Evolutionary conservation across 2,888 invertebrate species (phyloP), one percentile per base, ranked within the genome.

Genomic region (Nematopogon swammerdamellus): DNA sequence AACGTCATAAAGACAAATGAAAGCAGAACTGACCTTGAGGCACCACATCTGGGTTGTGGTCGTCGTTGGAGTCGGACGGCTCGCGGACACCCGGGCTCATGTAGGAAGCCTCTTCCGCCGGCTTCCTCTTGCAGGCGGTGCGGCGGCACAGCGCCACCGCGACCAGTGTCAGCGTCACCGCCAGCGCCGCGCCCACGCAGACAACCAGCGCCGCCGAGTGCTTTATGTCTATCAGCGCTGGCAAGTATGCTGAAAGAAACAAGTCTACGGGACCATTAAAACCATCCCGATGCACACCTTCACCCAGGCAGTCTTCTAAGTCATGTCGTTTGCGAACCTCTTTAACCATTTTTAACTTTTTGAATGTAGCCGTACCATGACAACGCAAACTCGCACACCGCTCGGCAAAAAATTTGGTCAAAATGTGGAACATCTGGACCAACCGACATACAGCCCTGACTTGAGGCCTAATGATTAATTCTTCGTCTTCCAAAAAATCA

Each of bases 121-220:
- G 43, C 20, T 49, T 25, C 17, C 36, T 29, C 11, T 45, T 20
- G 18, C 44, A 47, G 6, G 45, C 19, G n/a, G 50, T 44, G 16
- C 53, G 25, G 6, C 51, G 36, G n/a, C 63, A 58, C 49, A 69
- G 60, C 48, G 68, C 60, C 56, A 68, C 67, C 44, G 71, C 62
- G 43, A 72, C 63, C 44, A 73, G 68, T 45, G 68, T 61, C 17
- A 69, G 67, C 47, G 72, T 70, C 47, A 73, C 58, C 20, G 72
- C 64, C 42, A 75, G 62, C 1, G 70, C 68, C 10, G 68, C 67
- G 18, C 70, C 69, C 17, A 70, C 67, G 11, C 72, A 73, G 48
- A 68, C 67, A 55, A 72, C 60, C 17, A 69, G 66, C 5, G 70
- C 72, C 50, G 74, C 59, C 48, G 73, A 63, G 14, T 74, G 72